Percentiles rank a stretch among this genome's conserved stretches.
Evolutionary conservation across 2,113 vertebrate genomes (phyloP).

Genomic region (Xiphophorus hellerii): DNA sequence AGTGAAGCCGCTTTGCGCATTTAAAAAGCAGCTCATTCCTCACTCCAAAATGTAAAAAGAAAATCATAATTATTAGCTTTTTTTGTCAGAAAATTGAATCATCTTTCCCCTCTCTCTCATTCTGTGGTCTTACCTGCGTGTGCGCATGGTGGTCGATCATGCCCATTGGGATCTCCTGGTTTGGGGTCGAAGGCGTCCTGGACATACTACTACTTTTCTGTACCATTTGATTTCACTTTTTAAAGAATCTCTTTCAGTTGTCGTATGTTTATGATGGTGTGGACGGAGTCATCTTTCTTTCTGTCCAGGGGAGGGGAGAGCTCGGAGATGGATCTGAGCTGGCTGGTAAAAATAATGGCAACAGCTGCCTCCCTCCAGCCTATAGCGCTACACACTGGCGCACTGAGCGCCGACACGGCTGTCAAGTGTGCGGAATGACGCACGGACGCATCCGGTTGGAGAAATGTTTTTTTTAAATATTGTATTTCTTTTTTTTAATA

Average conservation of each 20-base stretch:
- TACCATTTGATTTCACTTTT: constrained; percentile 90
- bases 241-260: constrained; percentile 52
- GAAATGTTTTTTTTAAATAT: neutral
- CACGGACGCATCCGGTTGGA: neutral
- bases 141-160: constrained; percentile 93
- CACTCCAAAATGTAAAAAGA: neutral
- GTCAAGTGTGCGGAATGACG: constrained; percentile 20
- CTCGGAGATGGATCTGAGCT: constrained; percentile 50
- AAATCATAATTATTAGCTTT: neutral
- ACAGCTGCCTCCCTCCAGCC: constrained; percentile 71
- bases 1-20: constrained; percentile 17
- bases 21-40: neutral
- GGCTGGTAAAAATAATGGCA: constrained; percentile 61
- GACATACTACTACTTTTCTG: constrained; percentile 97
- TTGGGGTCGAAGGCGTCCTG: constrained; percentile 93
- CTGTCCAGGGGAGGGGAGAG: constrained; percentile 14
- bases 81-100: neutral
- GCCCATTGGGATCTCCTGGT: constrained; percentile 98
- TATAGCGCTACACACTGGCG: constrained; percentile 54
- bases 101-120: neutral
- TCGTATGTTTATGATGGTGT: constrained; percentile 52
- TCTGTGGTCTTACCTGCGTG: constrained; percentile 87
- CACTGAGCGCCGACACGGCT: constrained; percentile 35
- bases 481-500: no score
- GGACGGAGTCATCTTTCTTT: constrained; percentile 60